These are phyloP conservation scores for Cerastis leucographa DNA, from an alignment of 2,888 invertebrate genomes.

Conservation along the genomic window DNA sequence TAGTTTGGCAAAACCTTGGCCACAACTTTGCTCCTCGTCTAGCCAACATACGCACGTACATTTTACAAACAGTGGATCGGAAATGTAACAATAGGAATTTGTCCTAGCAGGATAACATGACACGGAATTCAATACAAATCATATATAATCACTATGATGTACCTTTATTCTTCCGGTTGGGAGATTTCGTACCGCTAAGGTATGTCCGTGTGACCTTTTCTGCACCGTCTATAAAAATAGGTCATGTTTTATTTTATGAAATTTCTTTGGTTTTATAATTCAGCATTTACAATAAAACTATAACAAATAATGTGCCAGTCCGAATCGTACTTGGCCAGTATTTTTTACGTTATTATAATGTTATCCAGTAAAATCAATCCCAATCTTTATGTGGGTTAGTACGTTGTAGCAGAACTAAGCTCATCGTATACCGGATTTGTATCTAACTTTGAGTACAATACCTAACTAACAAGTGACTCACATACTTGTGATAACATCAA, in stretches of 20 bases:
- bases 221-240: constrained; percentile 22
- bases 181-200: constrained; percentile 35
- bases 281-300: neutral
- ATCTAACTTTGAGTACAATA: neutral
- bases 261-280: neutral
- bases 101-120: neutral
- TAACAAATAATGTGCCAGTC: neutral
- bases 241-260: neutral
- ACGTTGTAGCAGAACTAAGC: neutral
- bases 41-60: neutral
- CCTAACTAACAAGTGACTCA: neutral
- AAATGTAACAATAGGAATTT: neutral
- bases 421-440: neutral
- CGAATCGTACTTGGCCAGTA: neutral
- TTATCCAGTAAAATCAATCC: neutral
- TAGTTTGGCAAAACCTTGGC: neutral
- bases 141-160: constrained; percentile 41
- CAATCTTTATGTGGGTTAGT: neutral
- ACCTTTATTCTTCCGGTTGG: constrained; percentile 47
- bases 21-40: neutral
- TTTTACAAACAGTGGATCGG: neutral
- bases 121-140: neutral
- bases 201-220: constrained; percentile 21
- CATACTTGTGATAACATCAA: neutral
- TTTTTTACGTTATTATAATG: neutral